A percentile compares a stretch with the other conserved stretches of the same genome.
Evolutionary conservation across 1,140 invertebrate genomes (phyloP).

Genomic region (Heliothis virescens): DNA sequence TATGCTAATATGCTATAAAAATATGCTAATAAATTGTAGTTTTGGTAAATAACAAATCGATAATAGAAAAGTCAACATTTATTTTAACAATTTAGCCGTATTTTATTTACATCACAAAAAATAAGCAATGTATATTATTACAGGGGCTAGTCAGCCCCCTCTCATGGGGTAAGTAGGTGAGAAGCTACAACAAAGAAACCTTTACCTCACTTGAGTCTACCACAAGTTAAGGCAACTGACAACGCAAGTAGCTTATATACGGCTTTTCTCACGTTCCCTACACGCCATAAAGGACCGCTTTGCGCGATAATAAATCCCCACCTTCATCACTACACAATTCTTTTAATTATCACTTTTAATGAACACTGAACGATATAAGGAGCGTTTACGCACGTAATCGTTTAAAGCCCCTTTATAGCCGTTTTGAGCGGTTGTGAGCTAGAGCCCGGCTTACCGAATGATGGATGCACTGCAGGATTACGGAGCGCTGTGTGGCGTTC

Average conservation of each 20-base stretch:
- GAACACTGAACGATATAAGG: constrained; percentile 57
- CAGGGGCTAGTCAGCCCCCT: background rate
- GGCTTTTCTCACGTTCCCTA: constrained; percentile 28
- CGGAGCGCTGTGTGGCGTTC: constrained; percentile 60
- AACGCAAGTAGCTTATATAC: constrained; percentile 32
- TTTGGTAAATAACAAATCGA: too few species aligned
- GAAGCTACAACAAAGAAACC: constrained; percentile 14
- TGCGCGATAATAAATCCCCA: constrained; percentile 24
- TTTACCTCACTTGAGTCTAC: constrained; percentile 20
- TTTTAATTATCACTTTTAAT: constrained; percentile 53
- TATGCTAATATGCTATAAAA: too few species aligned
- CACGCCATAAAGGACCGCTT: constrained; percentile 22
- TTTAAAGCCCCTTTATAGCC: constrained; percentile 70
- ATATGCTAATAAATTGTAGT: too few species aligned
- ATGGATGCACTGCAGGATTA: constrained; percentile 75
- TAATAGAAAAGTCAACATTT: too few species aligned
- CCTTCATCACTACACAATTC: constrained; percentile 38
- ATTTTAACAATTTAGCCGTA: too few species aligned
- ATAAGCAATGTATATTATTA: background rate
- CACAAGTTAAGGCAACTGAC: constrained; percentile 28
- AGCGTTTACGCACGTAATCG: constrained; percentile 65
- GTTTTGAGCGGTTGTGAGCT: constrained; percentile 68
- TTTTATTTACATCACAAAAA: background rate
- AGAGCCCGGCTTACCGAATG: constrained; percentile 69
- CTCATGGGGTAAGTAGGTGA: too few species aligned